A percentile compares a stretch with the other conserved stretches of the same genome.
These are phyloP conservation scores for Empidonax traillii DNA, from an alignment of 2,113 vertebrate genomes.

Conservation along the genomic window DNA sequence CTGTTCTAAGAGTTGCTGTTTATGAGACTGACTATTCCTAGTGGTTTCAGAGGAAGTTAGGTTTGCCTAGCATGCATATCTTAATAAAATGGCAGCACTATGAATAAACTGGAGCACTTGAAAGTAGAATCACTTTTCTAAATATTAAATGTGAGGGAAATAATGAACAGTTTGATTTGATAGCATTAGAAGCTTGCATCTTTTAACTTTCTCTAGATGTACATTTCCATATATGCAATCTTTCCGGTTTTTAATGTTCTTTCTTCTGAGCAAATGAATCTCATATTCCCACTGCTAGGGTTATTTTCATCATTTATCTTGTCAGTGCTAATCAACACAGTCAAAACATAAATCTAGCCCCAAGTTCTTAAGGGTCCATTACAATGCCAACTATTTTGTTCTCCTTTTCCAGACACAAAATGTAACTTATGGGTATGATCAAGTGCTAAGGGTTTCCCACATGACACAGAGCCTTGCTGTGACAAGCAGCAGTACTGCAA, in stretches of 20 bases:
- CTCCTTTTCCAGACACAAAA: background rate
- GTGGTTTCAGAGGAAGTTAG: background rate
- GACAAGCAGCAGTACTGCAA: background rate
- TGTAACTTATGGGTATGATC: background rate
- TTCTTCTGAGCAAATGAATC: background rate
- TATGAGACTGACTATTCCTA: background rate
- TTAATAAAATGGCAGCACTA: background rate
- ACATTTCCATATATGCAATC: background rate
- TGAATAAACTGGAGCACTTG: background rate
- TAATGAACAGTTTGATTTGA: background rate
- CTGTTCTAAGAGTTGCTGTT: background rate
- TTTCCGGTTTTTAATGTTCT: background rate
- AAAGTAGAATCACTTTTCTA: background rate
- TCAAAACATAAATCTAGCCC: background rate
- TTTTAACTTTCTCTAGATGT: background rate
- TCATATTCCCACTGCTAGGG: background rate
- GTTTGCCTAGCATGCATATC: background rate
- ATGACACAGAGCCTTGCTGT: background rate
- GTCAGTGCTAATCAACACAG: background rate
- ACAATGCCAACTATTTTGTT: background rate
- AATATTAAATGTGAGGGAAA: background rate
- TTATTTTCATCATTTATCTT: constrained; percentile 20
- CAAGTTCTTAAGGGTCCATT: background rate
- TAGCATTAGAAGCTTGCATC: background rate
- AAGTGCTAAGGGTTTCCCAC: background rate